Evolutionary conservation across 1,140 invertebrate genomes (phyloP).

Genomic region (Pemphigus obesinymphae): DNA sequence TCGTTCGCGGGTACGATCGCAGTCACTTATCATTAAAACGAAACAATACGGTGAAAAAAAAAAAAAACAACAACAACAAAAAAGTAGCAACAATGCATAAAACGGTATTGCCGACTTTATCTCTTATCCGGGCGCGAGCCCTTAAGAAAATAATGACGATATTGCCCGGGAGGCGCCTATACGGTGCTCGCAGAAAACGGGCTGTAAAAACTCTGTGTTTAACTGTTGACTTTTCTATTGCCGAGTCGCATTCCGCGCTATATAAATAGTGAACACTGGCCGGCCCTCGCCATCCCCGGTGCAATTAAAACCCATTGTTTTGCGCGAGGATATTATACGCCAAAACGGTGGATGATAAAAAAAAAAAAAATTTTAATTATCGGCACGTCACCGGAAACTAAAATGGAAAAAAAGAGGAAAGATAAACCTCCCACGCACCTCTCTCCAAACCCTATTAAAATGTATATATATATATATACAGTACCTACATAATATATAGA

Average conservation of each 20-base stretch:
- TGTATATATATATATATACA: no score
- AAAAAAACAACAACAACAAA: background rate
- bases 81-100: background rate
- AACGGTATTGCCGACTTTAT: slow-evolving; percentile 16
- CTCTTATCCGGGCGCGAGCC: background rate
- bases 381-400: background rate
- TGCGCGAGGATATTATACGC: no score
- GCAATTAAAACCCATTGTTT: slow-evolving; percentile 27
- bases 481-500: no score
- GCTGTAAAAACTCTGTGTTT: slow-evolving; percentile 17
- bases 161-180: background rate
- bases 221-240: slow-evolving; percentile 30
- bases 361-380: slow-evolving; percentile 20
- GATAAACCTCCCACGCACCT: slow-evolving; percentile 1
- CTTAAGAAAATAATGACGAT: slow-evolving; percentile 30
- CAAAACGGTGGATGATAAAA: background rate
- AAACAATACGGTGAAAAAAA: background rate
- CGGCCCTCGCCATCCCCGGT: background rate
- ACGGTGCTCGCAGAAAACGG: background rate
- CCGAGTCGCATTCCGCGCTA: background rate
- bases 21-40: slow-evolving; percentile 12
- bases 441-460: no score
- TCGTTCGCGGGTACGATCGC: background rate
- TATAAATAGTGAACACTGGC: no score
- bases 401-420: background rate